A percentile compares a stretch with the other conserved stretches of the same genome.
phyloP scores from a whole-genome alignment of 2,797 vertebrate genomes.

The Nothura maculosa region DNA sequence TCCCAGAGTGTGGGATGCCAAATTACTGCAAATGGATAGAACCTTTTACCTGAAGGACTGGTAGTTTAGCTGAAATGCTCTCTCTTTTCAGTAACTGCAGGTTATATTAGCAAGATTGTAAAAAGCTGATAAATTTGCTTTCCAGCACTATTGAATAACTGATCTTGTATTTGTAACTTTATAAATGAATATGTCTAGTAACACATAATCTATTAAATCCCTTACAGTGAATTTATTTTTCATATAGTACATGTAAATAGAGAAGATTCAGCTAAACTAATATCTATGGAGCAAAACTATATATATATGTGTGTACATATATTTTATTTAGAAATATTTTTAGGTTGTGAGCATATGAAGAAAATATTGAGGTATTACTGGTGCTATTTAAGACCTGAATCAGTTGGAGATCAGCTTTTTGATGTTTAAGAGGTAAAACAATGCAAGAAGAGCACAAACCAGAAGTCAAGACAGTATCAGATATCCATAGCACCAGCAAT shows the following conservation, averaged over 20 bases:
- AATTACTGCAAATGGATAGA: not conserved
- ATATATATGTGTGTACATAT: not conserved
- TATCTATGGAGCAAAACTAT: not conserved
- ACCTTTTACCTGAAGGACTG: slow-evolving; percentile 1
- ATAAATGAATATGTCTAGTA: not conserved
- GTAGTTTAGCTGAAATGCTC: not conserved
- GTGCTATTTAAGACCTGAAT: not conserved
- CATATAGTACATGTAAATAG: not conserved
- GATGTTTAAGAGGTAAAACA: not conserved
- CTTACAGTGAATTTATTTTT: not conserved
- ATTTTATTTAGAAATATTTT: not conserved
- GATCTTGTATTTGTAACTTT: not conserved
- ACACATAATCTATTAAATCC: not conserved
- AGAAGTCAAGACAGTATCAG: not conserved
- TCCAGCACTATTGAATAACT: not conserved
- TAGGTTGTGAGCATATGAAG: not conserved
- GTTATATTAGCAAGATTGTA: slow-evolving; percentile 27
- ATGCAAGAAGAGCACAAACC: not conserved
- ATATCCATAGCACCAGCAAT: not conserved
- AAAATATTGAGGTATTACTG: not conserved
- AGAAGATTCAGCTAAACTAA: not conserved
- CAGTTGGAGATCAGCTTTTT: not conserved
- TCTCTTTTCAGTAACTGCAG: not conserved
- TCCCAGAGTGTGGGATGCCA: not conserved
- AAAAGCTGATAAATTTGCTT: not conserved